Conservation (phyloP, 2,113 vertebrate species). For the Pseudorectes ferrugineus region DNA sequence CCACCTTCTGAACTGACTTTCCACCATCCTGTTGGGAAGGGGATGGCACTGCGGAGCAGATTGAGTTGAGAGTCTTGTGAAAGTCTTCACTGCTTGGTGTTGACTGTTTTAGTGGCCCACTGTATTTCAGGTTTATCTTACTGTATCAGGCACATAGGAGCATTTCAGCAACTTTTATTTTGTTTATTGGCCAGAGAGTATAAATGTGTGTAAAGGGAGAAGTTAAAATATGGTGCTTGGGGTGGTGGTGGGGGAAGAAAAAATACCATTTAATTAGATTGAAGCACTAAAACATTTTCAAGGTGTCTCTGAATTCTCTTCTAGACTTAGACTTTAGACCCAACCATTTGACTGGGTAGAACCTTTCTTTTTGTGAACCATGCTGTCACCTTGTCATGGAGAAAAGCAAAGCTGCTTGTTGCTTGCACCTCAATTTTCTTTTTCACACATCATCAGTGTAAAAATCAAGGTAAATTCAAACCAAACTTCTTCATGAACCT, state of each 20-base stretch:
- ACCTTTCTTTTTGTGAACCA: not conserved
- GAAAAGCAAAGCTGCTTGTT: not conserved
- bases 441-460: not conserved
- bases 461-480: not conserved
- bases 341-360: not conserved
- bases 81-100: not conserved
- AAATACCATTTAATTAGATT: not conserved
- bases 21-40: not conserved
- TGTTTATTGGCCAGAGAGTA: not conserved
- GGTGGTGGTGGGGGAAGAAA: rapidly evolving
- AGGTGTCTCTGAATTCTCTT: not conserved
- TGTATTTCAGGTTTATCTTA: not conserved
- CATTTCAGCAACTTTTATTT: not conserved
- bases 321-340: not conserved
- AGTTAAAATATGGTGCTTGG: not conserved
- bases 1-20: not conserved
- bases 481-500: not conserved
- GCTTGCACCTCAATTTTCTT: not conserved
- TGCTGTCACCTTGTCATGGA: not conserved
- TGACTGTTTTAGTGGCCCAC: not conserved
- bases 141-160: not conserved
- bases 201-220: not conserved
- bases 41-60: not conserved
- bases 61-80: not conserved
- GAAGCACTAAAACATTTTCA: not conserved